phyloP scores from a whole-genome alignment of 2,113 vertebrate genomes.

The Muntiacus muntjak region DNA sequence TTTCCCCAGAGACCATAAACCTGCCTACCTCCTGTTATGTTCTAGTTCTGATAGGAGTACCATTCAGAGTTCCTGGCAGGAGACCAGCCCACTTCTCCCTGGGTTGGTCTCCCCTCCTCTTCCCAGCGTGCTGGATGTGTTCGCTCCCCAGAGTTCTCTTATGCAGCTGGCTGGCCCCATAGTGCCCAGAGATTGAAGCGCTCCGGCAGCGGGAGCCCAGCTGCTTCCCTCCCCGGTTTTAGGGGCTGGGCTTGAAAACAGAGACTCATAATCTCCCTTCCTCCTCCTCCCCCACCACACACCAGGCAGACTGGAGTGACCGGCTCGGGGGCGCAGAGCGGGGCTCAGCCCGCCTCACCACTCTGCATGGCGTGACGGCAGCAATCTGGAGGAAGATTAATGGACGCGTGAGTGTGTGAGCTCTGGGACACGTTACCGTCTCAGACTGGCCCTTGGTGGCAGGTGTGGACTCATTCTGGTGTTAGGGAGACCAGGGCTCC shows the following conservation, averaged over 20 bases:
- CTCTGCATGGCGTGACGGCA: constrained; percentile 44
- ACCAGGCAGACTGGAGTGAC: constrained; percentile 62
- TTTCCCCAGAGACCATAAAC: not conserved
- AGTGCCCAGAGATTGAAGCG: constrained; percentile 16
- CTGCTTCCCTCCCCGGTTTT: not conserved
- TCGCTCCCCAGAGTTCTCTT: not conserved
- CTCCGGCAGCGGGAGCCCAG: not conserved
- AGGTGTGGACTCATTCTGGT: not conserved
- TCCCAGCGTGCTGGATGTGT: not conserved
- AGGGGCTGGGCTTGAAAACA: constrained; percentile 39
- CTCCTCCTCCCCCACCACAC: not conserved
- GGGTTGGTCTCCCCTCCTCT: not conserved
- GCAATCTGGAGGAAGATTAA: constrained; percentile 64
- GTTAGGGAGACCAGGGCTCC: not conserved
- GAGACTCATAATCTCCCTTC: constrained; percentile 59
- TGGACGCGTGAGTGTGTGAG: constrained; percentile 51
- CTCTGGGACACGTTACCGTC: not conserved
- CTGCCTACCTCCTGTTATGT: constrained; percentile 22
- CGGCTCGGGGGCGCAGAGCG: not conserved
- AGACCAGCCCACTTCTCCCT: not conserved
- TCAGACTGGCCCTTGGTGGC: not conserved
- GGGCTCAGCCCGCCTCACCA: not conserved
- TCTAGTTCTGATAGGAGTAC: constrained; percentile 8
- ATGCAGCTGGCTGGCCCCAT: not conserved
- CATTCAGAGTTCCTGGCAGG: constrained; percentile 43